Percentiles rank a stretch among this genome's conserved stretches.
Evolutionary conservation across 2,888 invertebrate genomes (phyloP).

Genomic region (Stenolophus ochropezus): DNA sequence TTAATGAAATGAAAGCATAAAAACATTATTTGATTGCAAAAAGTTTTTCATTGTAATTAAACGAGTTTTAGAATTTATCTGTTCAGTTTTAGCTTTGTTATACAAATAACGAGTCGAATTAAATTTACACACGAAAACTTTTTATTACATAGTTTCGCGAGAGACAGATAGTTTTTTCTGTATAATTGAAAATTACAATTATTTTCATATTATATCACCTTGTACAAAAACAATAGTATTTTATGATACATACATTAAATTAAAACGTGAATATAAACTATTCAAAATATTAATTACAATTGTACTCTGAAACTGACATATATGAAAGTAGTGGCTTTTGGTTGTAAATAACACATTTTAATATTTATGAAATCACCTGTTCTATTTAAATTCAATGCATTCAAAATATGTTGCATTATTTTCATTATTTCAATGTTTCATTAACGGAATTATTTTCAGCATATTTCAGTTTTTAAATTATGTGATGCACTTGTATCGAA

Average conservation of each 20-base stretch:
- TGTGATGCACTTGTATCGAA: too few species aligned
- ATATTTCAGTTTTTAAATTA: too few species aligned
- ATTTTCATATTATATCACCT: background rate
- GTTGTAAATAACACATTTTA: background rate
- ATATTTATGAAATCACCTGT: background rate
- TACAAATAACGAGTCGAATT: background rate
- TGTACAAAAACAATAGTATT: background rate
- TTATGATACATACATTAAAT: background rate
- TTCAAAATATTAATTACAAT: background rate
- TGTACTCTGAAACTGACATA: background rate
- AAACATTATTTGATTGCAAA: slow-evolving; percentile 25
- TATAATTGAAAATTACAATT: background rate
- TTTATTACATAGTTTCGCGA: background rate
- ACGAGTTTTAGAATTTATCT: background rate
- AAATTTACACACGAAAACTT: background rate
- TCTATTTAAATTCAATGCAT: background rate
- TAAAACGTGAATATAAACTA: background rate
- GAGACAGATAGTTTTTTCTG: background rate
- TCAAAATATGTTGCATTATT: background rate
- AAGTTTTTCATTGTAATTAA: slow-evolving; percentile 29
- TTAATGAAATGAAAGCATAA: slow-evolving; percentile 32
- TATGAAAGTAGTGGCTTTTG: background rate
- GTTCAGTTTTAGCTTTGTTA: background rate
- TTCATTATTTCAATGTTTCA: background rate
- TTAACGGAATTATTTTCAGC: too few species aligned